Evolutionary conservation across 2,113 vertebrate species (phyloP), one percentile per base, ranked within the genome.

Genomic region (Notarius quadriscutis): DNA sequence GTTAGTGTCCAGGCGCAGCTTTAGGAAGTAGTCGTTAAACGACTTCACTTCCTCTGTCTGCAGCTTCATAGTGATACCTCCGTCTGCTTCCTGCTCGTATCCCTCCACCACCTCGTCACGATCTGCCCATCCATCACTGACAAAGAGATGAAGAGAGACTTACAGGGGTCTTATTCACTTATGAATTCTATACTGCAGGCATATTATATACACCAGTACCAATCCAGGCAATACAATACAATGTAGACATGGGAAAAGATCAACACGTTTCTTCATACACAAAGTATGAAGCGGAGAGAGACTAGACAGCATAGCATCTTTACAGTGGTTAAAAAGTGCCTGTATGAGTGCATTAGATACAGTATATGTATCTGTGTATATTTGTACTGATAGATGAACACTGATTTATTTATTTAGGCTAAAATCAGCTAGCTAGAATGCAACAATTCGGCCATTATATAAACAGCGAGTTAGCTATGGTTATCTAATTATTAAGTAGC

Each of bases 31-130:
- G 88, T 98, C 96, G 63, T 99, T 97, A 83, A 99, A 99, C 0
- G 98, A 95, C 90, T 94, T 95, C 84, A 99, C 97, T 90, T 99
- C 95, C 48, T 95, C 97, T 34, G 97, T 98, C 84, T 98, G 97
- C 69, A 99, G 95, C 91, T 99, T 99, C 94, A 99, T 99, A 0
- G 98, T 99, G 93, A 99, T 99, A 55, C 98, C 98, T 63, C 98
- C 97, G 0, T 98, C 97, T 14, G 98, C 98, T 93, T 99, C 98
- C 50, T 96, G 96, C 91, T 99, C 98, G 0, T 96, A 99, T 9
- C 97, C 97, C 93, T 99, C 98, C 80, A 99, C 98, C 72, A 99
- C 98, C 94, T 99, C 98, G 84, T 99, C 97, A 87, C 98, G 97
- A 93, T 99, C 98, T 63, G 98, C 98, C 98, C 98, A 99, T 25